Base-by-base conservation (phyloP, 2,888 invertebrate genomes). In the Hirtodrosophila duncani region DNA sequence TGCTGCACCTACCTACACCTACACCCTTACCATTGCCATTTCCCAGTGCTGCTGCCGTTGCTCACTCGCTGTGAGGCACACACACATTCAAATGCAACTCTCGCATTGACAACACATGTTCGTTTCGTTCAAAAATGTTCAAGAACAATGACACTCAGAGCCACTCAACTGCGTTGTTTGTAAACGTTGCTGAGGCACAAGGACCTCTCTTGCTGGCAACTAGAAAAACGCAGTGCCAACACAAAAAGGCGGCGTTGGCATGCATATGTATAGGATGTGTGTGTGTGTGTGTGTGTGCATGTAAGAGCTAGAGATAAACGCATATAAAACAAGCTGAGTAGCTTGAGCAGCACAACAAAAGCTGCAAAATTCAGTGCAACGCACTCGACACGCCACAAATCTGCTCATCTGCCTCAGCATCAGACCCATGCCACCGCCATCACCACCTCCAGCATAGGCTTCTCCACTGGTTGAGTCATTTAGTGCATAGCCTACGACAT, bases 321-420 rank as follows among this genome's bases (percentile, higher is more conserved):
- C 72, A 80, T 79, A 72, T 71, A 71, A 71, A 79, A 67, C 42
- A 79, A 57, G 56, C 71, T 59, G 68, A 66, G 70, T 70, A 67
- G 63, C 67, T 67, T 70, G 67, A 56, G 67, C 67, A 50, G 51
- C 67, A 71, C 71, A 72, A 80, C 80, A 72, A 72, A 77, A 77
- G 72, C 72, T 77, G 56, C 63, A 72, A 72, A 80, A 74, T 80
- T 72, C 81, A 80, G 81, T 80, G 81, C 81, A 74, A 80, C 81
- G 74, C 74, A 80, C 74, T 80, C 81, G 78, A 77, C 74, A 78
- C 63, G 66, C 61, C 42, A 31, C 60, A 45, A n/a, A n/a, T 50
- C 3, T 9, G 13, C 10, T 3, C 13, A 7, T 1, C 21, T 7
- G 2, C 2, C 9, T 30, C 20, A 14, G 9, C 17, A 3, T 8